A percentile compares a stretch with the other conserved stretches of the same genome.
These are phyloP conservation scores for Spialia ferax DNA, from an alignment of 2,888 invertebrate genomes.

Conservation along the genomic window DNA sequence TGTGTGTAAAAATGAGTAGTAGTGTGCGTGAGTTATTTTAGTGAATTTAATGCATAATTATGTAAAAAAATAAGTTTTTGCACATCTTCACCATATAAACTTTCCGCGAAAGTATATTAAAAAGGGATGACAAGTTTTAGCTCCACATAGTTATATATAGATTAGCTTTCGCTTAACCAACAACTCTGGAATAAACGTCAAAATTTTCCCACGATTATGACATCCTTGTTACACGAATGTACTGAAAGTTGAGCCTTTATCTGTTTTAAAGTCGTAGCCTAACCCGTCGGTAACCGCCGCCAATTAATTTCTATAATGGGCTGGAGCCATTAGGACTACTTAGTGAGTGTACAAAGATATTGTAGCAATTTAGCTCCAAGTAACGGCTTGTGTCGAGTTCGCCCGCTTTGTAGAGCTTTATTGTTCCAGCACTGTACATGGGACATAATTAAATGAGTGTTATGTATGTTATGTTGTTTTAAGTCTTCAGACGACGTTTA, in stretches of 20 bases:
- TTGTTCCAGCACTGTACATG: neutral
- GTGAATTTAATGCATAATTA: no score
- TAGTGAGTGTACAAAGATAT: constrained; percentile 34
- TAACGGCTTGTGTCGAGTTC: constrained; percentile 6
- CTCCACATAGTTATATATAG: no score
- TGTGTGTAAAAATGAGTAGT: no score
- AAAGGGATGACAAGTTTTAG: no score
- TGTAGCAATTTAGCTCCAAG: constrained; percentile 29
- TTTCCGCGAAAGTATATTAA: no score
- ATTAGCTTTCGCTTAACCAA: no score
- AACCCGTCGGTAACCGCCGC: constrained; percentile 27
- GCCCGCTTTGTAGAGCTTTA: constrained; percentile 10
- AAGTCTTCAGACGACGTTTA: neutral
- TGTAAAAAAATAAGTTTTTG: no score
- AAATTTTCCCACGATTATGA: no score
- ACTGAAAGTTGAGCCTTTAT: neutral
- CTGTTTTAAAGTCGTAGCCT: neutral
- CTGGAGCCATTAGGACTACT: constrained; percentile 33
- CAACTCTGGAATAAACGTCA: no score
- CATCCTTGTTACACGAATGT: no score
- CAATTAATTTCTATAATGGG: constrained; percentile 33
- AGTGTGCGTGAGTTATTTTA: no score
- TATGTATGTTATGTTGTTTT: neutral
- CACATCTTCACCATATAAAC: no score
- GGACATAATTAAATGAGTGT: neutral